These are phyloP conservation scores for Poecilobothrus nobilitatus DNA, from an alignment of 2,888 invertebrate species.

Conservation along the genomic window DNA sequence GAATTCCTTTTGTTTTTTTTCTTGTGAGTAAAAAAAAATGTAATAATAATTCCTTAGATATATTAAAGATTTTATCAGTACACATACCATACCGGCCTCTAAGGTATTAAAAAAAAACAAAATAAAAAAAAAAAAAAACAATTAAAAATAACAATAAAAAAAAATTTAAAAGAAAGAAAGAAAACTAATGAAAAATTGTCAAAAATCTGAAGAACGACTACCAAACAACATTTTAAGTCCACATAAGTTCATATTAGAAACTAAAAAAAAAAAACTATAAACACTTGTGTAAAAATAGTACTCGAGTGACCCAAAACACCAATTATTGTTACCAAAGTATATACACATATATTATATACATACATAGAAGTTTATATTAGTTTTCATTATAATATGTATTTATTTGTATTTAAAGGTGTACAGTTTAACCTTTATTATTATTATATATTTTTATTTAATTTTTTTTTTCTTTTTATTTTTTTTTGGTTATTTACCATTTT, in stretches of 20 bases:
- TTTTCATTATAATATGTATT: no score
- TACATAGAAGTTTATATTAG: no score
- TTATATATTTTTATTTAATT: no score
- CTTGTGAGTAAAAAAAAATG: background rate
- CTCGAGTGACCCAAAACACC: background rate
- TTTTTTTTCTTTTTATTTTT: background rate
- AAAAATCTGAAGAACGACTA: background rate
- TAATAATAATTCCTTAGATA: slow-evolving; percentile 2
- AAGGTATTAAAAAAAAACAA: background rate
- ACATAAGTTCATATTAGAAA: no score
- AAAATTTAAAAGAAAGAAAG: no score
- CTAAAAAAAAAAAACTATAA: no score
- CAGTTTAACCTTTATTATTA: background rate
- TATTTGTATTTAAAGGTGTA: no score
- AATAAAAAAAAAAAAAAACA: background rate
- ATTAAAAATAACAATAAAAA: background rate
- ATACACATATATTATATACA: no score
- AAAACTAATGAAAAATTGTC: background rate
- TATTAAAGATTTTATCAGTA: background rate
- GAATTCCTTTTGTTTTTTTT: background rate
- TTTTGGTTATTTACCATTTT: background rate
- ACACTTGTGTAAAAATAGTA: background rate
- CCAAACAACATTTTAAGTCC: background rate
- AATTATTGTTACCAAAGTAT: background rate
- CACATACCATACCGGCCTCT: background rate